phyloP scores from a whole-genome alignment of 2,888 invertebrate species.

The Xanthia icteritia region DNA sequence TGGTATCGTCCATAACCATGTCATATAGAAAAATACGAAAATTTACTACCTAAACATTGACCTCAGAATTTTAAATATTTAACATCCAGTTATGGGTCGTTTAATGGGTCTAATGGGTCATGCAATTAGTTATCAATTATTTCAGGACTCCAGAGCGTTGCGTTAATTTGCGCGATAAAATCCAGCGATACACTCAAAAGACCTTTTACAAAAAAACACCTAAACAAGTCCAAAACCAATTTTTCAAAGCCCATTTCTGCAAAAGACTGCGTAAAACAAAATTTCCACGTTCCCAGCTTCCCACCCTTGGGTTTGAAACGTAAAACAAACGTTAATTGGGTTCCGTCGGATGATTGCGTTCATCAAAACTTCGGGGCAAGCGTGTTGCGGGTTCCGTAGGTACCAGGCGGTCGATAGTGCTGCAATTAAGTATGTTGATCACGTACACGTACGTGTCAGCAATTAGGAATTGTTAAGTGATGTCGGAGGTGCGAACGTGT shows the following conservation, averaged over 20 bases:
- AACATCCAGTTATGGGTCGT: neutral
- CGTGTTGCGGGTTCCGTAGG: conserved; percentile 48
- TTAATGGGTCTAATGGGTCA: neutral
- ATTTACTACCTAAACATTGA: neutral
- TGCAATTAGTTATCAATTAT: neutral
- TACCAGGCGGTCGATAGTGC: conserved; percentile 54
- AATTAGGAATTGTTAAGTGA: conserved; percentile 64
- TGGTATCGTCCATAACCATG: too few relatives aligned
- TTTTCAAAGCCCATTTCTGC: conserved; percentile 19
- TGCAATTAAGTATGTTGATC: conserved; percentile 65
- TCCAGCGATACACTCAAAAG: neutral
- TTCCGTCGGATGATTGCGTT: conserved; percentile 64
- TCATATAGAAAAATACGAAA: neutral
- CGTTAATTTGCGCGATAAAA: neutral
- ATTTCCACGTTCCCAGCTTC: conserved; percentile 23
- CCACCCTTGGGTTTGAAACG: conserved; percentile 47
- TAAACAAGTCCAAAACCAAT: conserved; percentile 8
- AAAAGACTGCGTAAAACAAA: conserved; percentile 30
- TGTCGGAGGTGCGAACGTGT: conserved; percentile 50
- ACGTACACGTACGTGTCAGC: conserved; percentile 55
- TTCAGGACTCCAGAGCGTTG: neutral
- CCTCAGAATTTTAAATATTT: neutral
- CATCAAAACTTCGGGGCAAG: conserved; percentile 64
- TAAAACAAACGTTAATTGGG: conserved; percentile 67
- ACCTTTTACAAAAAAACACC: neutral